These are phyloP conservation scores for Leucophora obtusa DNA, from an alignment of 2,888 invertebrate species.

Conservation along the genomic window DNA sequence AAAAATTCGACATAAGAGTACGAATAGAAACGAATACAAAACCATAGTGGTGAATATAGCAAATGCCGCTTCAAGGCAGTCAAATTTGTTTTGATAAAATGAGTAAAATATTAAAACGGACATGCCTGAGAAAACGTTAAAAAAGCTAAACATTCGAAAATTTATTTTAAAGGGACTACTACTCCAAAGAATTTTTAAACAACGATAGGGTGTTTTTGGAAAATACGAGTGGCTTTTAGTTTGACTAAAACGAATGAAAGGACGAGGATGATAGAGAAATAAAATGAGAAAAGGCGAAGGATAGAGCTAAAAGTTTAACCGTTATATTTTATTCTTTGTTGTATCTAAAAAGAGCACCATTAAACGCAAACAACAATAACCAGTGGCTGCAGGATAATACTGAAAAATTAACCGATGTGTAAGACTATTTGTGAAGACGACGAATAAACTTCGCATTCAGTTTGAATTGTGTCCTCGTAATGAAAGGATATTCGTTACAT, in stretches of 20 bases:
- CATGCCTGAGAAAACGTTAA: constrained; percentile 10
- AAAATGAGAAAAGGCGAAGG: constrained; percentile 4
- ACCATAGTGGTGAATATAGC: constrained; percentile 38
- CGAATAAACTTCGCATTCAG: constrained; percentile 78
- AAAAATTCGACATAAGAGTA: constrained; percentile 6
- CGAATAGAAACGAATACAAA: neutral
- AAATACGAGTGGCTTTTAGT: constrained; percentile 10
- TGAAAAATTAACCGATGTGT: constrained; percentile 60
- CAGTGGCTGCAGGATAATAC: constrained; percentile 56
- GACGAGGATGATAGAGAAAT: neutral
- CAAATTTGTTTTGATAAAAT: neutral
- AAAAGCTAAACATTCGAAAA: neutral
- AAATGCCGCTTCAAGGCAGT: constrained; percentile 41
- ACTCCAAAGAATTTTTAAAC: neutral
- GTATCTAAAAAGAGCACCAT: constrained; percentile 42
- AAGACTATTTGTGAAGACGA: constrained; percentile 77
- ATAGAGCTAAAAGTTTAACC: neutral
- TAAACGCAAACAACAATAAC: constrained; percentile 55
- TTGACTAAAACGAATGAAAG: constrained; percentile 29
- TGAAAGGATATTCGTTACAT: constrained; percentile 79
- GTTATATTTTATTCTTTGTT: neutral
- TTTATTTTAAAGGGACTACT: neutral
- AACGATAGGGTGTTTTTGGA: constrained; percentile 52
- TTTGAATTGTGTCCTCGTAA: constrained; percentile 79
- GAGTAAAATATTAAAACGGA: neutral